phyloP scores from a whole-genome alignment of 2,888 invertebrate genomes.

The Argynnis bischoffii region DNA sequence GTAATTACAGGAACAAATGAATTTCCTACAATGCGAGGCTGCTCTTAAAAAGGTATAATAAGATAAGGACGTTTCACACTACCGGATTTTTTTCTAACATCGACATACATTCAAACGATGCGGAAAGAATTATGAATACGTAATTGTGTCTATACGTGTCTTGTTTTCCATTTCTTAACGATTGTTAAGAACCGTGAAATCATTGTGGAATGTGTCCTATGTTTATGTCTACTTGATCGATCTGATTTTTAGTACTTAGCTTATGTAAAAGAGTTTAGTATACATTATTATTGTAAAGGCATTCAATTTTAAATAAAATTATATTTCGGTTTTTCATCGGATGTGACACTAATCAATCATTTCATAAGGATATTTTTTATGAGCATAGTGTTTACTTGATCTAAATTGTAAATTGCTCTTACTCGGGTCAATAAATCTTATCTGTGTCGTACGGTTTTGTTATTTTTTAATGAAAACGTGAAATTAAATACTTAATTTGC shows the following conservation, averaged over 20 bases:
- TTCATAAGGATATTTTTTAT: background rate
- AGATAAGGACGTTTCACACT: slow-evolving; percentile 25
- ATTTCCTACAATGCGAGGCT: slow-evolving; percentile 19
- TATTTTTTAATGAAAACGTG: no score
- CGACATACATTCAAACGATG: slow-evolving; percentile 28
- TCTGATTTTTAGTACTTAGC: no score
- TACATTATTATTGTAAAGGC: no score
- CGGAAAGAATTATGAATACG: slow-evolving; percentile 32
- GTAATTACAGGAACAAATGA: background rate
- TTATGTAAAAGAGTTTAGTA: no score
- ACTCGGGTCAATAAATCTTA: slow-evolving; percentile 13
- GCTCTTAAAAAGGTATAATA: slow-evolving; percentile 23
- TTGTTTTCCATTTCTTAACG: slow-evolving; percentile 34
- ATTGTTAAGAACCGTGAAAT: slow-evolving; percentile 29
- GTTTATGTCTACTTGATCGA: no score
- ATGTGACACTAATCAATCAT: slow-evolving; percentile 2
- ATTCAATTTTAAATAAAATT: no score
- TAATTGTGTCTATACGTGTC: slow-evolving; percentile 28
- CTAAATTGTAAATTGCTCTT: slow-evolving; percentile 29
- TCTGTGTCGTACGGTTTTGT: slow-evolving; percentile 3
- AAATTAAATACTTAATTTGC: no score
- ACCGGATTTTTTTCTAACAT: slow-evolving; percentile 23
- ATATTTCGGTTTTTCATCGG: no score
- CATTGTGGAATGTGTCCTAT: slow-evolving; percentile 15
- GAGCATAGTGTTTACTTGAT: slow-evolving; percentile 9